A percentile compares a stretch with the other conserved stretches of the same genome.
Evolutionary conservation across 2,113 vertebrate genomes (phyloP).

Genomic region (Cardinalis cardinalis): DNA sequence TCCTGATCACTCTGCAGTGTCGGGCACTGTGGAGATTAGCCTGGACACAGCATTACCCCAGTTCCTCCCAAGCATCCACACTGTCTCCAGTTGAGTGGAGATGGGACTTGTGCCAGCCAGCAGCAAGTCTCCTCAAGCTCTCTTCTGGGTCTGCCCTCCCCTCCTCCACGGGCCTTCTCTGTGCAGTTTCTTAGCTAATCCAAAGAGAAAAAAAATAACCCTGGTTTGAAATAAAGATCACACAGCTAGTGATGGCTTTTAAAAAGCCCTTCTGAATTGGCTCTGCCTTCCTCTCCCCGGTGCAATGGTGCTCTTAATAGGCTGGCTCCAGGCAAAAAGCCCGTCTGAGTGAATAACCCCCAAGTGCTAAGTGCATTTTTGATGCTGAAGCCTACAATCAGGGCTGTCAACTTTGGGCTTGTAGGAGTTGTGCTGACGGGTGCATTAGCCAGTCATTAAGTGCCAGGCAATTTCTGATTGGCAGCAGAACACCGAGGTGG

Average conservation of each 20-base stretch:
- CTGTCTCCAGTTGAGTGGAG: not conserved
- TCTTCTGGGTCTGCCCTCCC: not conserved
- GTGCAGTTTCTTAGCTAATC: constrained; percentile 2
- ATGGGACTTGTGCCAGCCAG: not conserved
- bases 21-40: not conserved
- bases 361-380: not conserved
- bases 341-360: not conserved
- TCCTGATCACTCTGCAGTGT: not conserved
- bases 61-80: not conserved
- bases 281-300: not conserved
- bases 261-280: not conserved
- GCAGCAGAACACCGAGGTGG: not conserved
- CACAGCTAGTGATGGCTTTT: constrained; percentile 15
- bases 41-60: not conserved
- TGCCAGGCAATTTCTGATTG: not conserved
- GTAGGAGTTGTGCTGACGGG: not conserved
- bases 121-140: not conserved
- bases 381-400: constrained; percentile 55
- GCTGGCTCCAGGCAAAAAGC: constrained; percentile 8
- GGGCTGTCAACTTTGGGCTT: not conserved
- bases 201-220: not conserved
- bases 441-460: constrained; percentile 41
- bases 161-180: not conserved
- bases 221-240: constrained; percentile 19
- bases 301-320: not conserved